Base-by-base conservation (phyloP, 2,113 vertebrate genomes). In the Sinocyclocheilus anshuiensis region DNA sequence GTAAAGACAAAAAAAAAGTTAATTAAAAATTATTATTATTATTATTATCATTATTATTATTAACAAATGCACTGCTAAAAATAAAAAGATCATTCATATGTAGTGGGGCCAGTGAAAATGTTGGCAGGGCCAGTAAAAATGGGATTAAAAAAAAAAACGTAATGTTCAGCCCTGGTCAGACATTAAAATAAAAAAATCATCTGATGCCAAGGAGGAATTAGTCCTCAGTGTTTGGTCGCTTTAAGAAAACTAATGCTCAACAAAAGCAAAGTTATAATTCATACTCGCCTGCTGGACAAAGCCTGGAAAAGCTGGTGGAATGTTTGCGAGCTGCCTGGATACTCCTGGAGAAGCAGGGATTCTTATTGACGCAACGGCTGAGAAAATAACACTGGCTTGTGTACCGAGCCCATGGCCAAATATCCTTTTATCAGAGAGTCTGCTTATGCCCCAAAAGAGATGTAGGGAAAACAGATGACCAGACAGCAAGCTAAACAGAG, bases 251-350 rank as follows among this genome's bases (percentile, higher is more conserved):
- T 82, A 84, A 90, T 69, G 83, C 87, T 83, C 84, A 86, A 92
- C 89, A 91, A 91, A 90, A 89, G 90, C 86, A 79, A 59, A 72
- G 88, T 86, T 87, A 88, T 92, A 91, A 92, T 91, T 91, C 89
- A 92, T 89, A 87, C 87, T 89, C 45, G 87, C 85, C 86, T 76
- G 75, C 85, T 42, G 88, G 89, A 92, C 91, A 90, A 91, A 92
- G 91, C 87, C 86, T 88, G 87, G 89, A 89, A 88, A 91, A 86
- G 91, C 87, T 84, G 63, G 69, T 84, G 88, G 90, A 90, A 91
- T 92, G 91, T 91, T 92, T 92, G 91, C 88, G 77, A 89, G 91
- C 90, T 88, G 91, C 90, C 88, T 87, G 89, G 89, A 88, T 92
- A 91, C 91, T 85, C 72, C 10, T 75, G 76, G 86, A 78, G 80